Conservation (phyloP, 1,140 invertebrate species). For the Drosophila asahinai region DNA sequence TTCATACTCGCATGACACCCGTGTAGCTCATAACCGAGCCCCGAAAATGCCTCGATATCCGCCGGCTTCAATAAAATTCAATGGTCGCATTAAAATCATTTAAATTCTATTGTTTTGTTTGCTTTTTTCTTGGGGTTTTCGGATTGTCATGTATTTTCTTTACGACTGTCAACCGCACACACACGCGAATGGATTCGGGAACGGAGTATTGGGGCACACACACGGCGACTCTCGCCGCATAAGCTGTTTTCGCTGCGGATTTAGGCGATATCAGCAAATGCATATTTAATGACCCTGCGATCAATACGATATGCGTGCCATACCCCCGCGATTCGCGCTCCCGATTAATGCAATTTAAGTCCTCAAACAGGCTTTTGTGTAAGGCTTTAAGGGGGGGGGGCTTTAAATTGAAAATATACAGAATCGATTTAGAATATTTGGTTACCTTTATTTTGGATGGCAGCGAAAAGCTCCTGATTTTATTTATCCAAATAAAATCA, state of each 20-base stretch:
- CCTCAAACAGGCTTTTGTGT: neutral
- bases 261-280: slow-evolving; percentile 78
- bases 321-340: slow-evolving; percentile 7
- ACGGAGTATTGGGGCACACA: neutral
- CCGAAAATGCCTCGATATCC: slow-evolving; percentile 52
- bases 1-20: slow-evolving; percentile 64
- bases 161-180: slow-evolving; percentile 32
- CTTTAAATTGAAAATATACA: neutral
- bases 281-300: slow-evolving; percentile 80
- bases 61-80: slow-evolving; percentile 78
- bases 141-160: slow-evolving; percentile 66
- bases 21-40: slow-evolving; percentile 59
- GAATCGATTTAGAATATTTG: neutral
- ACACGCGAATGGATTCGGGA: neutral
- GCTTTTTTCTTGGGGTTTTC: slow-evolving; percentile 46
- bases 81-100: slow-evolving; percentile 83
- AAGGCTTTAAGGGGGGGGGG: neutral
- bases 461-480: too few relatives aligned
- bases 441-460: neutral
- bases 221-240: slow-evolving; percentile 57
- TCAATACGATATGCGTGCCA: slow-evolving; percentile 57
- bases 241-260: slow-evolving; percentile 80
- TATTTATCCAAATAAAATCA: neutral
- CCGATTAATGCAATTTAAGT: slow-evolving; percentile 53
- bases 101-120: slow-evolving; percentile 82